A percentile compares a stretch with the other conserved stretches of the same genome.
Conservation (phyloP, 2,888 invertebrate species). For the Xylophagus ater region DNA sequence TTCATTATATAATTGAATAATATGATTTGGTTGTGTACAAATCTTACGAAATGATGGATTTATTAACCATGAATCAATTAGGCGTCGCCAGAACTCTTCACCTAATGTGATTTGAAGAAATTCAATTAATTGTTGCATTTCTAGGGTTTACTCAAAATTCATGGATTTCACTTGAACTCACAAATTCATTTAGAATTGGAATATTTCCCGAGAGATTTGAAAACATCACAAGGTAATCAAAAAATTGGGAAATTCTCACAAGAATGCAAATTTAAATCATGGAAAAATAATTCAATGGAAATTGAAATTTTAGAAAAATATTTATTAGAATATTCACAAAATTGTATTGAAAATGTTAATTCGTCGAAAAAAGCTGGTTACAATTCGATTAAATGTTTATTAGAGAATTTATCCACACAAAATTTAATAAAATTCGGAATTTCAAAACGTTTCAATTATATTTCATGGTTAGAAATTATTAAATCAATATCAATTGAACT, state of each 20-base stretch:
- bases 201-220: conserved; percentile 54
- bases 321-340: conserved; percentile 26
- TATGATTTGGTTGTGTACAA: conserved; percentile 38
- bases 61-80: conserved; percentile 29
- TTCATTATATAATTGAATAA: conserved; percentile 54
- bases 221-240: conserved; percentile 40
- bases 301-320: conserved; percentile 21
- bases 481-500: conserved; percentile 25
- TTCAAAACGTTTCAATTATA: conserved; percentile 10
- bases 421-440: conserved; percentile 16
- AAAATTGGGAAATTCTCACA: conserved; percentile 44
- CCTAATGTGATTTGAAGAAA: conserved; percentile 48
- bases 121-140: conserved; percentile 46
- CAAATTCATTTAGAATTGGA: conserved; percentile 52
- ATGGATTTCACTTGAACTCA: conserved; percentile 40
- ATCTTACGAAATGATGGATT: conserved; percentile 35
- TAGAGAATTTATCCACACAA: conserved; percentile 19
- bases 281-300: conserved; percentile 15
- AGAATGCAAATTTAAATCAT: conserved; percentile 41
- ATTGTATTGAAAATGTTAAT: conserved; percentile 22
- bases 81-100: conserved; percentile 50
- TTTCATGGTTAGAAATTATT: conserved; percentile 28
- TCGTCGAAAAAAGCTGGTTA: conserved; percentile 23
- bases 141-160: conserved; percentile 43
- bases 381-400: conserved; percentile 25